Evolutionary conservation across 2,113 vertebrate genomes (phyloP), one percentile per base, ranked within the genome.

Genomic region (Psephotus haematonotus): DNA sequence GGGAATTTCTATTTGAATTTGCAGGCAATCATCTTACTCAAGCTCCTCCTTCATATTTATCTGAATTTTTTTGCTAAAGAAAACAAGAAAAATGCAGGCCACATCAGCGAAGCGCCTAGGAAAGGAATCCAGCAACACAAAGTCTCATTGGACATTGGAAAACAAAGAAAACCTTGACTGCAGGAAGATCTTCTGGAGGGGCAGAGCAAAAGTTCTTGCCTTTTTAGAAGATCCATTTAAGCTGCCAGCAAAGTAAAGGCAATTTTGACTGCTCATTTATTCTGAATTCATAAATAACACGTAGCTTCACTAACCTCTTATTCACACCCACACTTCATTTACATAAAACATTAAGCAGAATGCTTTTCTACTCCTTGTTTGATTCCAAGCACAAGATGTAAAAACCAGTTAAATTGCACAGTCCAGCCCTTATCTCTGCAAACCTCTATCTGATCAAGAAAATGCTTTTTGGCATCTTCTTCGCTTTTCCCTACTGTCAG

Each of bases 391-490:
- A 99, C 99, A 96, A 99, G 98, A 86, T 99, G 99, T 64, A 99
- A 98, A 95, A 99, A 99, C 99, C 99, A 99, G 96, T 99, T 99
- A 94, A 99, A 99, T 92, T 99, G 99, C 62, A 99, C 99, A 14
- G 99, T 99, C 99, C 99, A 99, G 77, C 99, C 99, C 94, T 99
- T 99, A 95, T 99, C 99, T 95, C 99, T 98, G 97, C 99, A 99
- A 92, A 99, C 99, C 97, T 99, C 99, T 23, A 99, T 99, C 97
- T 99, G 99, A 88, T 99, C 99, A 91, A 99, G 98, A 60, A 99
- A 99, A 98, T 99, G 98, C 94, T 98, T 99, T 96, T 99, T 98
- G 7, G 99, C 99, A 43, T 99, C 99, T 5, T 99, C 99, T 82
- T 99, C 99, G 0, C 96, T 98, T 75, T 98, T 98, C 31, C 99